Evolutionary conservation across 2,888 invertebrate genomes (phyloP), one percentile per base, ranked within the genome.

Genomic region (Stegana nigrithorax): DNA sequence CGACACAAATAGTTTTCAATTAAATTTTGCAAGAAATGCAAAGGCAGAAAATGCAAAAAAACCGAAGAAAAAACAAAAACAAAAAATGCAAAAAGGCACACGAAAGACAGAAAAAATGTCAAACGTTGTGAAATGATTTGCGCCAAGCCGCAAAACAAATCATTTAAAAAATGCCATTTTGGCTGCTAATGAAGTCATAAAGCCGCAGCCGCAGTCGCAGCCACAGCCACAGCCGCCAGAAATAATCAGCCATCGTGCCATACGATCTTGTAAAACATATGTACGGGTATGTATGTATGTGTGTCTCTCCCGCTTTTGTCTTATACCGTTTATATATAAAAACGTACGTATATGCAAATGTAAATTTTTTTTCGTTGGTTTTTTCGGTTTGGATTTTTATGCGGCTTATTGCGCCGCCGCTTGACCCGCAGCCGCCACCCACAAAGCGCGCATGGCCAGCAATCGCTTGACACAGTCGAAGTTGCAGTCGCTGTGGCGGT

Each of bases 141-240:
- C 25, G 10, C 5, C 21, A 23, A 47, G 25, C 47, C 12, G 64
- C 65, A 58, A 60, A 70, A 72, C 72, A 71, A 75, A 75, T 71
- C 63, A 66, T 61, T 67, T 67, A 63, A 62, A 62, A 67, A 63
- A 51, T 45, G 66, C 53, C 29, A 32, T 17, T n/a, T n/a, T 17
- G 39, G 21, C 68, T 74, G 75, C 84, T 83, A 83, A 83, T 83
- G 84, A 83, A 83, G 83, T 84, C 83, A 83, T 83, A 81, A 83
- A 84, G 76, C 79, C 75, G 75, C 83, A 84, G 67, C 61, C 62
- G 53, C 57, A 64, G 59, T 61, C 57, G 59, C 42, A 56, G n/a
- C n/a, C n/a, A 29, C 56, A 36, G 19, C 44, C n/a, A 45, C 29
- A 17, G 14, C 53, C n/a, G 36, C 36, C 29, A 29, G 29, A 29